Base-by-base conservation (phyloP, 2,797 vertebrate genomes). In the Peromyscus nudipes region DNA sequence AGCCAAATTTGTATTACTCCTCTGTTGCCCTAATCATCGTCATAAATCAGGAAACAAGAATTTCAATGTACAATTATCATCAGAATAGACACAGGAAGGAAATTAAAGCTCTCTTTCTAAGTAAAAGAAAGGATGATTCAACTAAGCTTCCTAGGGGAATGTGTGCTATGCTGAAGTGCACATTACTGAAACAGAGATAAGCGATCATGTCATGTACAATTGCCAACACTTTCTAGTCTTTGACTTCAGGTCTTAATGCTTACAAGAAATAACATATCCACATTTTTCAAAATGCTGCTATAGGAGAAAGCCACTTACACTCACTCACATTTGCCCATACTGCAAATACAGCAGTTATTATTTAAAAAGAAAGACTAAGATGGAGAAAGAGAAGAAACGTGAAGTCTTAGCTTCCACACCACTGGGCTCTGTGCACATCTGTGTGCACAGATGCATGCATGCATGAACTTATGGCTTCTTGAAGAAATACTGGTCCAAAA, bases 21-120 rank as follows among this genome's bases (percentile, higher is more conserved):
- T 97, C 94, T 75, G 84, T 87, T 93, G 91, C 76, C 91, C 87
- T 96, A 94, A 96, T 97, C 95, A 96, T 96, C 96, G 60, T 83
- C 91, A 96, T 96, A 96, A 96, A 97, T 98, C 97, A 96, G 84
- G 90, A 97, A 97, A 91, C 92, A 97, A 89, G 94, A 96, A 94
- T 93, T 77, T 90, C 94, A 67, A 67, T 93, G 95, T 95, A 95
- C 96, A 95, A 94, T 96, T 97, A 94, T 81, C 77, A 97, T 94
- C 95, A 65, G 49, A 88, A 85, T 67, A 97, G 96, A 96, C 81
- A 93, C 92, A 94, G 89, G 95, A 96, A 97, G 92, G 73, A 97
- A 97, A 97, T 96, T 93, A 96, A 95, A 97, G 91, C 95, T 92
- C 91, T 86, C 49, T 92, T 96, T 95, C 96, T 95, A 92, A 92